phyloP scores from a whole-genome alignment of 2,888 invertebrate species.

The Tiliacea citrago region DNA sequence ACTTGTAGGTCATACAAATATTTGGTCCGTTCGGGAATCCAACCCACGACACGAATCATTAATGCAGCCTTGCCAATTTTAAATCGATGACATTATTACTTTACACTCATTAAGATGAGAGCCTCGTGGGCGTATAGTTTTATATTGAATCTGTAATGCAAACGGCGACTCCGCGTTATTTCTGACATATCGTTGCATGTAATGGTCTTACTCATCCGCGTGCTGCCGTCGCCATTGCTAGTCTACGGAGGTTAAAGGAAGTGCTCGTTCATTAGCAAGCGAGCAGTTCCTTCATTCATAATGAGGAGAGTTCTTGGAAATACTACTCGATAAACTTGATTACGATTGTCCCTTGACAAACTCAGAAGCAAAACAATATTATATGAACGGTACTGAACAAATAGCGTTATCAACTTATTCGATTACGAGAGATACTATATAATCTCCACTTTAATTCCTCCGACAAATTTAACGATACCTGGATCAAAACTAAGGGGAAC shows the following conservation, averaged over 20 bases:
- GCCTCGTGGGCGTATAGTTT: constrained; percentile 9
- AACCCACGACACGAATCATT: too few relatives aligned
- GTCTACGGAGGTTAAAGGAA: constrained; percentile 43
- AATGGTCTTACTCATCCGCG: constrained; percentile 19
- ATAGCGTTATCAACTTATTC: background rate
- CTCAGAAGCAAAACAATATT: constrained; percentile 6
- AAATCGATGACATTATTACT: constrained; percentile 26
- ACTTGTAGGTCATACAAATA: too few relatives aligned
- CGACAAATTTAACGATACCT: background rate
- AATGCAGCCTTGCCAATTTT: constrained; percentile 25
- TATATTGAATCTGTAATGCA: constrained; percentile 25
- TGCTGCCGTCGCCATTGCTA: constrained; percentile 28
- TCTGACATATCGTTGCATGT: constrained; percentile 29
- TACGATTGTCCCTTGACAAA: constrained; percentile 14
- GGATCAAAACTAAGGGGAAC: background rate
- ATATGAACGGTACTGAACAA: background rate
- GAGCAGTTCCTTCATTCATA: constrained; percentile 41
- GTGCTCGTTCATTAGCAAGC: constrained; percentile 51
- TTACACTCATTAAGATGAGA: constrained; percentile 29
- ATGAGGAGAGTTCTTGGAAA: constrained; percentile 41
- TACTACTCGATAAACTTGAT: constrained; percentile 26
- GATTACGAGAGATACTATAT: constrained; percentile 3
- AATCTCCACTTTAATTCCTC: constrained; percentile 2
- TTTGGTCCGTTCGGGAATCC: too few relatives aligned
- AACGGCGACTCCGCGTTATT: constrained; percentile 15